Percentiles rank a stretch among this genome's conserved stretches.
These are phyloP conservation scores for Drosophila hamatofila DNA, from an alignment of 2,888 invertebrate species.

Conservation along the genomic window DNA sequence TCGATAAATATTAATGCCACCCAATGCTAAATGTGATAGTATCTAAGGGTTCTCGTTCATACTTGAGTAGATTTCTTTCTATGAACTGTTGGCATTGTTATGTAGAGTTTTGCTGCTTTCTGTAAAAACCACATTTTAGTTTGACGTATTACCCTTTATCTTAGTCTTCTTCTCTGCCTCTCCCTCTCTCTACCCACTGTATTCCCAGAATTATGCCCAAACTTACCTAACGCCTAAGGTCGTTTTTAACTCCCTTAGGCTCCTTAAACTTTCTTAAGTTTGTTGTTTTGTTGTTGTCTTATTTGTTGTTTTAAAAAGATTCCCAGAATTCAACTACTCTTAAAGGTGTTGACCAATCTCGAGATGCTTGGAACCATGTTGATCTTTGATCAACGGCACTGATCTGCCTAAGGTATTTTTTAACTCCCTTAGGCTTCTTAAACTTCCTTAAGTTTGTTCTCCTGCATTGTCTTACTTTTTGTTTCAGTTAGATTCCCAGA, in stretches of 20 bases:
- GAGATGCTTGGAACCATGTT: not conserved
- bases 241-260: not conserved
- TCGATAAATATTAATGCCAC: conserved; percentile 14
- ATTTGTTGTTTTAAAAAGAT: not conserved
- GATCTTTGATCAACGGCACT: too few species aligned
- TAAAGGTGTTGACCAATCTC: too few species aligned
- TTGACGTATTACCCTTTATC: not conserved
- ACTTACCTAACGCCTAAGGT: not conserved
- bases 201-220: not conserved
- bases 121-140: not conserved
- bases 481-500: not conserved
- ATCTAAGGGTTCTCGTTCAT: not conserved
- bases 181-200: too few species aligned
- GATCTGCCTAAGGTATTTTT: not conserved
- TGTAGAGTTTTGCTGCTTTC: not conserved
- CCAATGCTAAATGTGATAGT: not conserved
- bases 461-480: too few species aligned
- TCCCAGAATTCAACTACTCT: not conserved
- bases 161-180: not conserved
- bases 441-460: not conserved
- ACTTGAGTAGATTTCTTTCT: too few species aligned
- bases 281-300: too few species aligned
- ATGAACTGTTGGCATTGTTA: not conserved
- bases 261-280: not conserved
- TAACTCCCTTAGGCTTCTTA: not conserved